A percentile compares a stretch with the other conserved stretches of the same genome.
Evolutionary conservation across 2,888 invertebrate genomes (phyloP).

Genomic region (Drosophila bunnanda): DNA sequence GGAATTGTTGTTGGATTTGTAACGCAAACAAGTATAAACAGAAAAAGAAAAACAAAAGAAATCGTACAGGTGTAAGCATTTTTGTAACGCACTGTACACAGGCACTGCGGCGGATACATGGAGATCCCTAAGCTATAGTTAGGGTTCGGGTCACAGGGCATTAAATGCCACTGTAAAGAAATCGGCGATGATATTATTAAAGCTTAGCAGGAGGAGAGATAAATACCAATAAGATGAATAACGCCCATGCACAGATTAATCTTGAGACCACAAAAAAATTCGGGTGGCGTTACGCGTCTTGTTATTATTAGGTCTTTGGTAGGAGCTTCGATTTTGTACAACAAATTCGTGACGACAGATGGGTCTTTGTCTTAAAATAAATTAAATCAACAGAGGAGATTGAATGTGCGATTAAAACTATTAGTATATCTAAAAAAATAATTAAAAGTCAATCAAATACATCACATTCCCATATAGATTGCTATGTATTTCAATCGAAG

Average conservation of each 20-base stretch:
- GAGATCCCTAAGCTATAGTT: constrained; percentile 11
- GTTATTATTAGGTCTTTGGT: neutral
- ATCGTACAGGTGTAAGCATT: constrained; percentile 33
- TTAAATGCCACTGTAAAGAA: constrained; percentile 8
- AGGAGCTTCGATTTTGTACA: constrained; percentile 28
- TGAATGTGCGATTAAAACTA: neutral
- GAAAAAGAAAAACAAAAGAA: constrained; percentile 7
- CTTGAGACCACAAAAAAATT: neutral
- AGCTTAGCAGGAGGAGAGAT: neutral
- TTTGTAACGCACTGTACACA: constrained; percentile 40
- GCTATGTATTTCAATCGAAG: neutral
- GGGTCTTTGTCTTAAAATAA: neutral
- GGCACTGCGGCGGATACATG: constrained; percentile 17
- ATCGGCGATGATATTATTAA: constrained; percentile 24
- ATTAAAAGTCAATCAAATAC: neutral
- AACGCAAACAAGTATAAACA: constrained; percentile 32
- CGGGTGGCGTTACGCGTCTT: neutral
- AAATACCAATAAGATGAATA: neutral
- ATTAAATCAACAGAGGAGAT: neutral
- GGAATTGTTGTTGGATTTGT: constrained; percentile 53
- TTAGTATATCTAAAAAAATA: neutral
- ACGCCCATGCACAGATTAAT: neutral
- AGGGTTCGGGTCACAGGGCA: constrained; percentile 7
- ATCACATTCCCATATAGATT: constrained; percentile 2
- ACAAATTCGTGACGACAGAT: constrained; percentile 13